Evolutionary conservation across 2,113 vertebrate species (phyloP).

Genomic region (Bufo bufo): DNA sequence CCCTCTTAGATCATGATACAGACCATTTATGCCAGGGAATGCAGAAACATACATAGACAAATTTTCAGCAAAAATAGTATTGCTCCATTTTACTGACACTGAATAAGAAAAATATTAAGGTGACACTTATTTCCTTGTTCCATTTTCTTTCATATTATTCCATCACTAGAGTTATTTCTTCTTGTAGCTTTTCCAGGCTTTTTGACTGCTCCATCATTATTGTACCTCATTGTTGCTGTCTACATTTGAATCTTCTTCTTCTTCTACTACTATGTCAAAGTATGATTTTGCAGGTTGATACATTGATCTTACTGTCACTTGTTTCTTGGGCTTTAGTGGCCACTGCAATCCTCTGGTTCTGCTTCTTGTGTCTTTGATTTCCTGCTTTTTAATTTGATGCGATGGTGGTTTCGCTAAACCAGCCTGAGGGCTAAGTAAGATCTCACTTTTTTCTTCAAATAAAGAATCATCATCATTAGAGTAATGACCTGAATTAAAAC

Average conservation of each 20-base stretch:
- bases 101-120: not conserved
- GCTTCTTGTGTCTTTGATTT: not conserved
- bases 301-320: not conserved
- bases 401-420: not conserved
- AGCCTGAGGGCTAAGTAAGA: not conserved
- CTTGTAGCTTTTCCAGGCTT: not conserved
- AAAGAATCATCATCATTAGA: slow-evolving; percentile 26
- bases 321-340: slow-evolving; percentile 24
- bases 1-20: too few relatives aligned
- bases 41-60: too few relatives aligned
- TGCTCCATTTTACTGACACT: not conserved
- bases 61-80: not conserved
- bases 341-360: not conserved
- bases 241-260: slow-evolving; percentile 22
- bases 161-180: not conserved
- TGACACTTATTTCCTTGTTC: not conserved
- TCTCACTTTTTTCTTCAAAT: not conserved
- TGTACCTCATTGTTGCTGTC: slow-evolving; percentile 25
- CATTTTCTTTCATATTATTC: not conserved
- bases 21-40: too few relatives aligned
- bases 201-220: not conserved
- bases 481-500: not conserved
- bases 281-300: slow-evolving; percentile 17
- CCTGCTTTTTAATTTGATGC: not conserved
- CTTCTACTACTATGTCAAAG: slow-evolving; percentile 51